phyloP scores from a whole-genome alignment of 2,888 invertebrate genomes.

The Cylloceria caligata region DNA sequence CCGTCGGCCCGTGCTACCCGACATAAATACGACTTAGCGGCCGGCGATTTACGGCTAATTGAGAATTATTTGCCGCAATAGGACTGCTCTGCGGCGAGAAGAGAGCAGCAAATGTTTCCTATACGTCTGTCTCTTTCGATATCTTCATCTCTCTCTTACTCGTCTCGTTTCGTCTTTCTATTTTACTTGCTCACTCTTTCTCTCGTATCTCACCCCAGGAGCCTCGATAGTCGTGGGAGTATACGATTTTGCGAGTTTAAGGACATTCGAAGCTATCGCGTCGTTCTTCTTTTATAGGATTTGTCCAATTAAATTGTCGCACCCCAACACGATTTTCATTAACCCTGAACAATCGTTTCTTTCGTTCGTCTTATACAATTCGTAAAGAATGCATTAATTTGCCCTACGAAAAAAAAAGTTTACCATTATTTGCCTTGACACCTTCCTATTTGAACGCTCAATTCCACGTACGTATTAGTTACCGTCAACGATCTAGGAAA shows the following conservation, averaged over 20 bases:
- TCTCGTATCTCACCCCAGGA: constrained; percentile 56
- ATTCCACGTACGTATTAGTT: not conserved
- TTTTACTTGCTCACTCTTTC: constrained; percentile 62
- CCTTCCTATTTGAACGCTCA: not conserved
- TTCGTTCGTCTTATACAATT: not conserved
- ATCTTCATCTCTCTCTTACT: constrained; percentile 39
- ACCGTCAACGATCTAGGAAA: not conserved
- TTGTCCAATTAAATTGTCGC: constrained; percentile 48
- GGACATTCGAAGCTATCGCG: not conserved
- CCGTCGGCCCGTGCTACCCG: constrained; percentile 73
- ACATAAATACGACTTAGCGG: constrained; percentile 84
- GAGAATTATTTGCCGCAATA: constrained; percentile 83
- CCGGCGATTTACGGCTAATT: constrained; percentile 81
- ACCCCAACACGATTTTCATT: constrained; percentile 27
- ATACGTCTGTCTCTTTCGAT: not conserved
- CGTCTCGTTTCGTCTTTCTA: constrained; percentile 47
- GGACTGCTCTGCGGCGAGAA: constrained; percentile 64
- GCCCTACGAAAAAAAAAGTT: not conserved
- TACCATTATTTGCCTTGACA: not conserved
- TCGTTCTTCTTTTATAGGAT: constrained; percentile 15
- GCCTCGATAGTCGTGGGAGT: constrained; percentile 58
- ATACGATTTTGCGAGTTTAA: constrained; percentile 47
- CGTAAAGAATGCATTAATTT: too few species aligned
- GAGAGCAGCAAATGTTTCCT: constrained; percentile 47
- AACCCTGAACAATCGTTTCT: not conserved